These are phyloP conservation scores for Euplagia quadripunctaria DNA, from an alignment of 2,888 invertebrate species.

Conservation along the genomic window DNA sequence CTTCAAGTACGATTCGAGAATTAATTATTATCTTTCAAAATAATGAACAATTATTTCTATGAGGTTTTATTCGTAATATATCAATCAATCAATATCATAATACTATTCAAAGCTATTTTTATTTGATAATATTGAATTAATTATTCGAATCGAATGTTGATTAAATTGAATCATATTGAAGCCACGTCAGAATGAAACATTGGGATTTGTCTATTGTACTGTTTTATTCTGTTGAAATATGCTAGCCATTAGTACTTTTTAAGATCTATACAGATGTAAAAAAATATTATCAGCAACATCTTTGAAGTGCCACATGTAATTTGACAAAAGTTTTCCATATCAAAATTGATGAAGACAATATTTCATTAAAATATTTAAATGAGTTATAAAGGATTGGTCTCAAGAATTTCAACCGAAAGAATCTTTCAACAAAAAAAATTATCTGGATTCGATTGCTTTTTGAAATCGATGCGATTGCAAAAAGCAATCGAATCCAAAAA, in stretches of 20 bases:
- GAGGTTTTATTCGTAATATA: too few relatives aligned
- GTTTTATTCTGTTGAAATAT: neutral
- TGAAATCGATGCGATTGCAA: neutral
- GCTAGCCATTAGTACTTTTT: neutral
- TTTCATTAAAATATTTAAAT: neutral
- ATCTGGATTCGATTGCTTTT: neutral
- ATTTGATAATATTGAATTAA: neutral
- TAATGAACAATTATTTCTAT: too few relatives aligned
- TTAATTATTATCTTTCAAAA: neutral
- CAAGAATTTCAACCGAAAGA: too few relatives aligned
- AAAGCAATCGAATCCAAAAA: too few relatives aligned
- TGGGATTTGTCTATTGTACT: constrained; percentile 35
- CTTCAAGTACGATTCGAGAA: neutral
- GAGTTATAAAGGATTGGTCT: too few relatives aligned
- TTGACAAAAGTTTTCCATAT: constrained; percentile 12
- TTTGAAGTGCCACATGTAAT: neutral
- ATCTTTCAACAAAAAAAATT: too few relatives aligned
- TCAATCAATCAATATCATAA: too few relatives aligned
- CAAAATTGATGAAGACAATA: constrained; percentile 1
- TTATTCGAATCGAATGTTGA: neutral
- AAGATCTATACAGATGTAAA: constrained; percentile 21
- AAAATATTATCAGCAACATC: constrained; percentile 7
- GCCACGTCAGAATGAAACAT: constrained; percentile 38
- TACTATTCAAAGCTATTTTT: too few relatives aligned
- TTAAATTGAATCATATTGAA: constrained; percentile 32